Evolutionary conservation across 1,140 invertebrate species (phyloP).

Genomic region (Grapholita molesta): DNA sequence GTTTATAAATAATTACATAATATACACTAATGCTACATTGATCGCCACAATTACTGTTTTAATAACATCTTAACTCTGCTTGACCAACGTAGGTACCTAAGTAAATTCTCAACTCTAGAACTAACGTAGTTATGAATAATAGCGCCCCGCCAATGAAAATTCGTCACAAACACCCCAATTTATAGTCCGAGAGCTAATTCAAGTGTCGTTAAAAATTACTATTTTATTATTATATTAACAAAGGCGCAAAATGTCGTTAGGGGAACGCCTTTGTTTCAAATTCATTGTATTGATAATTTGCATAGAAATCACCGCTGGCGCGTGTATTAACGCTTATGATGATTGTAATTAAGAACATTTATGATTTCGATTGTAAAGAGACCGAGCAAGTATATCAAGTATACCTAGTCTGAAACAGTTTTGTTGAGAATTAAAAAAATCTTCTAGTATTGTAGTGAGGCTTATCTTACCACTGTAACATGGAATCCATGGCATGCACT

Average conservation of each 20-base stretch:
- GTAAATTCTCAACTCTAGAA: neutral
- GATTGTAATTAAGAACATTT: neutral
- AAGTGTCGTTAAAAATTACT: constrained; percentile 65
- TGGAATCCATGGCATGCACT: constrained; percentile 12
- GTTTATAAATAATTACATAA: no score
- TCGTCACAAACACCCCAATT: constrained; percentile 51
- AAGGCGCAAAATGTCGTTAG: constrained; percentile 49
- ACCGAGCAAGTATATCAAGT: neutral
- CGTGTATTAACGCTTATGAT: neutral
- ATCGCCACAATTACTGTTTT: no score
- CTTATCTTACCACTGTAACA: neutral
- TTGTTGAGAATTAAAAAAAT: neutral
- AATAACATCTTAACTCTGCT: neutral
- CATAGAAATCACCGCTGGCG: constrained; percentile 28
- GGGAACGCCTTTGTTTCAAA: constrained; percentile 63
- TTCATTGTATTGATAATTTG: constrained; percentile 50
- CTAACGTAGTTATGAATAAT: neutral
- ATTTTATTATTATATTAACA: constrained; percentile 68
- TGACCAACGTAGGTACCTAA: neutral
- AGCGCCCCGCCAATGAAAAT: constrained; percentile 21
- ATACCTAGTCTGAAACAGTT: neutral
- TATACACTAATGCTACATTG: no score
- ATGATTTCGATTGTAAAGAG: neutral
- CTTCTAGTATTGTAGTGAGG: neutral
- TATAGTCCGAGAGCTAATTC: constrained; percentile 50